These are phyloP conservation scores for Drosophila prostipennis DNA, from an alignment of 2,888 invertebrate genomes.

Conservation along the genomic window DNA sequence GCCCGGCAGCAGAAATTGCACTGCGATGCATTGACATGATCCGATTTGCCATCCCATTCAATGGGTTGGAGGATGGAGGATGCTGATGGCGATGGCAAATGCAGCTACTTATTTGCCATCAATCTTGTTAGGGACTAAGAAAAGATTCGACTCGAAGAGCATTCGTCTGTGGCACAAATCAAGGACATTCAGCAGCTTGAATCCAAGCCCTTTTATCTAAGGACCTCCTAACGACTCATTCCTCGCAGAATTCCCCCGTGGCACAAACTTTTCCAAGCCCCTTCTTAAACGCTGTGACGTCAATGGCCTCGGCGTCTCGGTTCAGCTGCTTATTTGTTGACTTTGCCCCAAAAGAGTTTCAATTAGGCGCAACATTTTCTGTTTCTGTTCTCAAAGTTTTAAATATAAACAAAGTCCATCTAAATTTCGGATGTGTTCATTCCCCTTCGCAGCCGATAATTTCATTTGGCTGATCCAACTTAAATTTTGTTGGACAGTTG, in stretches of 20 bases:
- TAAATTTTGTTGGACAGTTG: constrained; percentile 27
- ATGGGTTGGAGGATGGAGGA: constrained; percentile 2
- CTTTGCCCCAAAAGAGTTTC: constrained; percentile 48
- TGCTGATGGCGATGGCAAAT: constrained; percentile 28
- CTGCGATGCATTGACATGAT: constrained; percentile 65
- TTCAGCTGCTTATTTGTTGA: constrained; percentile 47
- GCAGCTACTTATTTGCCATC: constrained; percentile 35
- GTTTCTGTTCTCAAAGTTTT: constrained; percentile 26
- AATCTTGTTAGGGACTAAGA: constrained; percentile 58
- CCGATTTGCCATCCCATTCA: constrained; percentile 63
- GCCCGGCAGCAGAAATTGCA: constrained; percentile 44
- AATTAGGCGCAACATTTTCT: constrained; percentile 39
- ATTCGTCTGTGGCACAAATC: constrained; percentile 9
- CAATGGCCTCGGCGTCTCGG: constrained; percentile 35
- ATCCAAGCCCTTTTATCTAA: constrained; percentile 7
- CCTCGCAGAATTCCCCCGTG: constrained; percentile 21
- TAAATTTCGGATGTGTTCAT: constrained; percentile 21
- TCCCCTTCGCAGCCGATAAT: constrained; percentile 18
- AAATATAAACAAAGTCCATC: constrained; percentile 45
- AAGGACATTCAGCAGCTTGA: constrained; percentile 27
- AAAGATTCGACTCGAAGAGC: constrained; percentile 41
- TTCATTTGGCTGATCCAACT: constrained; percentile 35
- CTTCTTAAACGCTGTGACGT: constrained; percentile 35
- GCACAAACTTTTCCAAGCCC: constrained; percentile 26
- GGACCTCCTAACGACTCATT: constrained; percentile 15